Base-by-base conservation (phyloP, 2,888 invertebrate species). In the Parnassius apollo region DNA sequence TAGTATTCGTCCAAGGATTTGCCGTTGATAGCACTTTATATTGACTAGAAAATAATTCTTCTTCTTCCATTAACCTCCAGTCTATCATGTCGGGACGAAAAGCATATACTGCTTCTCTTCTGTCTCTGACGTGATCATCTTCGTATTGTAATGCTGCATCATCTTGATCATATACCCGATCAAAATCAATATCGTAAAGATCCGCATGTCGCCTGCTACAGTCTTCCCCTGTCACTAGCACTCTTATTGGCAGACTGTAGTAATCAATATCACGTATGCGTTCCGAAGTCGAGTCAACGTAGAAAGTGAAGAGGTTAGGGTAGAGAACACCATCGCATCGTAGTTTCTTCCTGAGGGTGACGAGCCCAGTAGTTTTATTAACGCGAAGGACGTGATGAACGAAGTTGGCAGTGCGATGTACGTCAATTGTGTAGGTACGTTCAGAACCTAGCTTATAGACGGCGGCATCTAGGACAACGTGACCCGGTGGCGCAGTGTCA, bases 211-310 rank as follows among this genome's bases (percentile, higher is more conserved):
- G 93, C 64, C 94, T 91, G 61, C 93, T 94, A 74, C 96, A 96
- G 71, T 94, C 93, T 68, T 93, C 93, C 0, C 96, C 96, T 11
- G 95, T 93, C 46, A 97, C 94, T 69, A 96, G 92, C 60, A 96
- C 93, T 68, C 96, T 91, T 65, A 97, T 90, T 1, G 96, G 96
- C 62, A 96, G 82, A 75, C 96, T 96, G 77, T 96, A 96, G 80
- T 96, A 97, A 78, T 96, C 96, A 67, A 97, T 95, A 70, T 96
- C 96, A 56, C 95, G 93, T 67, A 96, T 91, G 61, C 96, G 91
- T 73, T 95, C 96, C 67, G 96, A 96, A 58, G 95, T 96, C 46
- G 97, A 97, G 81, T 97, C 97, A 66, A 97, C 95, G 83, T 96
- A 96, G 78, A 97, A 94, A 4, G 96, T 97, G 82, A 97, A 97